Evolutionary conservation across 2,113 vertebrate genomes (phyloP).

Genomic region (Isichthys henryi): DNA sequence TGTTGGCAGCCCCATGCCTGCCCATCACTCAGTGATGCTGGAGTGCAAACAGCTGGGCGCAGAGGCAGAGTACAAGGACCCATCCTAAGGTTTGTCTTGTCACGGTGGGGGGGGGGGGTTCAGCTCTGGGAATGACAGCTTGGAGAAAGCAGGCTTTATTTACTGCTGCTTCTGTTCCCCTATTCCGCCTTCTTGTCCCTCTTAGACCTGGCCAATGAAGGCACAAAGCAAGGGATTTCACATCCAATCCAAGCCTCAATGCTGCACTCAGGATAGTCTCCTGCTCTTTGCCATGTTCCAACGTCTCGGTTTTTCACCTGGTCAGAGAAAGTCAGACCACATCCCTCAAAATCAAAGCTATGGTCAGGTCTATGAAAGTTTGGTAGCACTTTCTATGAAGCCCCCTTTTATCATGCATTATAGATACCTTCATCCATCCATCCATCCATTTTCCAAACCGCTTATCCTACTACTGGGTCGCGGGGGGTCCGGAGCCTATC

Average conservation of each 20-base stretch:
- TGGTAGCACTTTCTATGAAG: too few species aligned
- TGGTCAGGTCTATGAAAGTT: not conserved
- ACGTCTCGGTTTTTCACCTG: constrained; percentile 27
- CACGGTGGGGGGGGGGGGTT: not conserved
- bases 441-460: too few species aligned
- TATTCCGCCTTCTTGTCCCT: not conserved
- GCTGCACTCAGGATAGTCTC: constrained; percentile 6
- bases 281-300: not conserved
- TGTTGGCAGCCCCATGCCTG: not conserved
- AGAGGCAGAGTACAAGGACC: not conserved
- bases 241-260: not conserved
- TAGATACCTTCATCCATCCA: too few species aligned
- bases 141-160: not conserved
- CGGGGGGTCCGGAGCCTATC: too few species aligned
- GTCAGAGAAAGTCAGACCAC: constrained; percentile 23
- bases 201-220: not conserved
- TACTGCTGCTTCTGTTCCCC: not conserved
- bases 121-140: not conserved
- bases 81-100: not conserved
- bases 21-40: not conserved
- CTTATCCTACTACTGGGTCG: too few species aligned
- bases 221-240: constrained; percentile 16
- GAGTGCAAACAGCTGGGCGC: constrained; percentile 1
- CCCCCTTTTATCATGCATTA: too few species aligned
- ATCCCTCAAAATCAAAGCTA: not conserved